Evolutionary conservation across 2,888 invertebrate species (phyloP), one percentile per base, ranked within the genome.

Genomic region (Drosophila incognita): DNA sequence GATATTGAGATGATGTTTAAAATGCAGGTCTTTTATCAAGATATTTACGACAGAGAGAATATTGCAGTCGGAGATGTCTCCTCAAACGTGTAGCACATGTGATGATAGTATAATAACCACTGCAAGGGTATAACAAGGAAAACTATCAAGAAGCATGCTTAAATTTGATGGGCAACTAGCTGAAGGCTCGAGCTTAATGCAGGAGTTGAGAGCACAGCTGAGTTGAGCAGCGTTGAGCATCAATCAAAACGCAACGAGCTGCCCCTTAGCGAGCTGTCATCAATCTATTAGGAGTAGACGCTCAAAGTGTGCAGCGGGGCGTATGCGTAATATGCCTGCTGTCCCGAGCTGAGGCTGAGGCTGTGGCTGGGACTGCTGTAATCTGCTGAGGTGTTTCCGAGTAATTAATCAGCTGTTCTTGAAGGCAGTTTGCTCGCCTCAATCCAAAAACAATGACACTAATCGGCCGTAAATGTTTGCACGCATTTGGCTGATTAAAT

Each of bases 401-500:
- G 68, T 74, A 83, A 82, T 82, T 83, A 87, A 82, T 82, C 81
- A 69, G 76, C 51, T 62, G 59, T 57, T 63, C 52, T 61, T 61
- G 27, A 46, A 64, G 42, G 53, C 33, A 42, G 54, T 29, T n/a
- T 18, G 24, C 58, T 38, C 29, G 27, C 75, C 53, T 62, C 56
- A 56, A 58, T 52, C 24, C 56, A 40, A 52, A 56, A 79, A 69
- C 71, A 82, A 76, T 68, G 77, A 54, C 65, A 69, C 87, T 89
- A 89, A 84, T 76, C 74, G 76, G 62, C 31, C 63, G 61, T 69
- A 66, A 87, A 81, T 69, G 67, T 53, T 49, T 51, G 58, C 62
- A 69, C 56, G 71, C 72, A 61, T 52, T 40, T 38, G 74, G 67
- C 61, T 75, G 79, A 83, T 83, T 87, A 67, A 68, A 76, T 84